Evolutionary conservation across 2,888 invertebrate species (phyloP), one percentile per base, ranked within the genome.

Genomic region (Hedya salicella): DNA sequence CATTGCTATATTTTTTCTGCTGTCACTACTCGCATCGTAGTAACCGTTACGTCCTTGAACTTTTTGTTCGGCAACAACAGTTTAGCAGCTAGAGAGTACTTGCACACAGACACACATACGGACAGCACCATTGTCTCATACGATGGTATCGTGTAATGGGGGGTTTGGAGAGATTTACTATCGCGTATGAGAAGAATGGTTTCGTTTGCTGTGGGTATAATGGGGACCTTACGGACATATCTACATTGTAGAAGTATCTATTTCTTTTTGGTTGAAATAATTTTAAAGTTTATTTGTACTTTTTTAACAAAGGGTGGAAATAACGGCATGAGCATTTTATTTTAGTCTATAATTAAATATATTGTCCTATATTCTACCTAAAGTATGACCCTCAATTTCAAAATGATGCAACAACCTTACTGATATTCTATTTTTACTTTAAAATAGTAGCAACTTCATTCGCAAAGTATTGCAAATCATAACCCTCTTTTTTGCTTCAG

Each of bases 31-130:
- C 19, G 25, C 16, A 8, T 48, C 40, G 30, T 54, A 56, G 25
- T 21, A 44, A 53, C 40, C 53, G 60, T 61, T 42, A 54, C 48
- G 60, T 39, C 66, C 66, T 66, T 66, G 66, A 66, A 66, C 66
- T 66, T 66, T 63, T 66, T 48, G 53, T 61, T 66, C 65, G 53
- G 65, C 60, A 63, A 49, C 62, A 48, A 49, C 54, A 48, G 66
- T 61, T 61, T 61, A 54, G 48, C 60, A 25, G 52, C 54, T 25
- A 66, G 30, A 52, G 52, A 65, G 65, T 66, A 66, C 66, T 13
- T 65, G 60, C 59, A 60, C 39, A 48, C 60, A 53, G 30, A 66
- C 65, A 56, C 17, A 61, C 65, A 59, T 39, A 56, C 56, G 21
- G 60, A 39, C 53, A 48, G 4, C 44, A 14, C 60, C 54, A 66